Evolutionary conservation across 1,140 invertebrate genomes (phyloP).

Genomic region (Adoxophyes honmai): DNA sequence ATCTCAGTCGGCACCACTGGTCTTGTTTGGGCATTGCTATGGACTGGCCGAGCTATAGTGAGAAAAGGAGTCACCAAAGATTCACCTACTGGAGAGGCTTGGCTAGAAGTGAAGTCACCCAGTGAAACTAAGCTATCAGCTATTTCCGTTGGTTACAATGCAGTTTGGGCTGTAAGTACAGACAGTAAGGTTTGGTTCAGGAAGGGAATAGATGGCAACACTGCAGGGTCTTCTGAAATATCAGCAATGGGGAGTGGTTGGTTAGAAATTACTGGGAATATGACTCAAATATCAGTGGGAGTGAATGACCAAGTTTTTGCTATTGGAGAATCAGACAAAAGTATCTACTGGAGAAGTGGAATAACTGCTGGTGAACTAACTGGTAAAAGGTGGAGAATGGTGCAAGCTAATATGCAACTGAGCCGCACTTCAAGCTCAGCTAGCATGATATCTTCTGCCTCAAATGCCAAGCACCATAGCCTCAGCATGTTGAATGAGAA

Average conservation of each 20-base stretch:
- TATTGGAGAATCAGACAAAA: constrained; percentile 81
- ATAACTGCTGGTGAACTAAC: constrained; percentile 87
- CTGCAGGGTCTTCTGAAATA: constrained; percentile 83
- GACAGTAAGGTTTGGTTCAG: constrained; percentile 94
- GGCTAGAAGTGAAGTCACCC: constrained; percentile 87
- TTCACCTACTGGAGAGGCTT: constrained; percentile 85
- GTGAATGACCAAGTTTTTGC: constrained; percentile 89
- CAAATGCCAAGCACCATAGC: constrained; percentile 70
- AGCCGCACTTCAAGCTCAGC: constrained; percentile 87
- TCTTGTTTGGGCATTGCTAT: constrained; percentile 90
- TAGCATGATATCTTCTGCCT: constrained; percentile 65
- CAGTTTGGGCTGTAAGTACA: constrained; percentile 91
- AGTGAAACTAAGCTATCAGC: constrained; percentile 83
- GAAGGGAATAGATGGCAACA: constrained; percentile 87
- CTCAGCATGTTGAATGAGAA: constrained; percentile 66
- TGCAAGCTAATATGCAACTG: constrained; percentile 87
- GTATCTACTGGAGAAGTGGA: constrained; percentile 88
- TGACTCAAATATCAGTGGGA: constrained; percentile 89
- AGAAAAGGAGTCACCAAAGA: constrained; percentile 87
- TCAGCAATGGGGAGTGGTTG: constrained; percentile 86
- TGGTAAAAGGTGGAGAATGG: constrained; percentile 90
- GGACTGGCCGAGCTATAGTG: constrained; percentile 88
- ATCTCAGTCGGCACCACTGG: constrained; percentile 90
- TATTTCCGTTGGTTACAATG: constrained; percentile 89
- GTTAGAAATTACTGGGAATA: constrained; percentile 91